These are phyloP conservation scores for Micrasema minimum DNA, from an alignment of 1,140 invertebrate species.

Conservation along the genomic window DNA sequence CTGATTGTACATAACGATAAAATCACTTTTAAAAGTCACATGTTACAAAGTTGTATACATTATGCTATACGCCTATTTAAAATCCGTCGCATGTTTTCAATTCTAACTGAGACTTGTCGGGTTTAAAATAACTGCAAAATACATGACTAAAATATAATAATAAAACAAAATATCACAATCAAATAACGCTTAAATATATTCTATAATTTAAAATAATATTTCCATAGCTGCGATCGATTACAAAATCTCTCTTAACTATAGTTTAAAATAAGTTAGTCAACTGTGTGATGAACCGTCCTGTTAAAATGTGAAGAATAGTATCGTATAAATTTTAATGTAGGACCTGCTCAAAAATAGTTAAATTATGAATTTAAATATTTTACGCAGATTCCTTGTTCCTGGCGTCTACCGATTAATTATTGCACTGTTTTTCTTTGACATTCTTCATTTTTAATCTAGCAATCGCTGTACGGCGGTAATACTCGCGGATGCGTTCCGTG, in stretches of 20 bases:
- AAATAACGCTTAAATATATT: constrained; percentile 10
- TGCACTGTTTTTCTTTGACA: constrained; percentile 12
- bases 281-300: neutral
- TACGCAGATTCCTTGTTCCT: neutral
- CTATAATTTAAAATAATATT: constrained; percentile 4
- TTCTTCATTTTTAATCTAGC: constrained; percentile 54
- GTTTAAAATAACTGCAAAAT: constrained; percentile 12
- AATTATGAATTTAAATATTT: neutral
- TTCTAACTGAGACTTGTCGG: neutral
- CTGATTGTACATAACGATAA: constrained; percentile 33
- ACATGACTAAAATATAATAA: neutral
- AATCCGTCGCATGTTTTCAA: neutral
- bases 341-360: neutral
- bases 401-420: neutral
- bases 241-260: neutral
- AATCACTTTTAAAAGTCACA: constrained; percentile 22
- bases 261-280: neutral
- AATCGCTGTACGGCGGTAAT: constrained; percentile 71
- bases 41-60: constrained; percentile 9
- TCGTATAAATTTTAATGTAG: neutral
- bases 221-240: neutral
- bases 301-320: neutral
- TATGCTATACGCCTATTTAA: neutral
- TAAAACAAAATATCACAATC: constrained; percentile 21
- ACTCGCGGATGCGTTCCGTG: constrained; percentile 66